Conservation (phyloP, 1,140 invertebrate genomes). For the Bradynema listronoti region DNA sequence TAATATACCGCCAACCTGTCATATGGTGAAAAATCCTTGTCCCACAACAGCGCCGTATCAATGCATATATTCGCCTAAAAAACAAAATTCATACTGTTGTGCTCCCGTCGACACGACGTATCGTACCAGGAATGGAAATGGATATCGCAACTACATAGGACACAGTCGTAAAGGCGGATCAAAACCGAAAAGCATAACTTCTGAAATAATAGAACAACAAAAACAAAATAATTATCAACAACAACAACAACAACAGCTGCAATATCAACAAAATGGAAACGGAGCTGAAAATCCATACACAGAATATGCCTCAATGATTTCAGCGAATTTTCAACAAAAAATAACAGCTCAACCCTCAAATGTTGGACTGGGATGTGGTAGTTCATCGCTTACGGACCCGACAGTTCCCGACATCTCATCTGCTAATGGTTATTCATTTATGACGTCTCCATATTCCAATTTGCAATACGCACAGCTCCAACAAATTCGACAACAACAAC, state of each 20-base stretch:
- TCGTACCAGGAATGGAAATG: background rate
- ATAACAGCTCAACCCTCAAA: too few relatives aligned
- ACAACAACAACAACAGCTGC: conserved; percentile 11
- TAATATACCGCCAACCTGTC: conserved; percentile 45
- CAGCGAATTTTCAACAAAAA: too few relatives aligned
- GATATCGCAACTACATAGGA: background rate
- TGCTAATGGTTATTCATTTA: too few relatives aligned
- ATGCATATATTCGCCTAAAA: conserved; percentile 55
- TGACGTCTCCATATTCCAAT: too few relatives aligned
- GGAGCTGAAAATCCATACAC: too few relatives aligned
- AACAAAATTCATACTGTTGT: conserved; percentile 55
- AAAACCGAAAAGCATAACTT: too few relatives aligned
- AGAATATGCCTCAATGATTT: too few relatives aligned
- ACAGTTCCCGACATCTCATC: too few relatives aligned
- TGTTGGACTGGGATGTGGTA: too few relatives aligned
- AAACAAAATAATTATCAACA: conserved; percentile 23
- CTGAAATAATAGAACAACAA: too few relatives aligned
- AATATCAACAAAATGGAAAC: conserved; percentile 1
- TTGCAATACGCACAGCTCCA: background rate
- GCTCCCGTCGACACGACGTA: conserved; percentile 48
- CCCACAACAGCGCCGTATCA: conserved; percentile 52
- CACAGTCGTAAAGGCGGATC: background rate
- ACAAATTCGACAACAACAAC: conserved; percentile 5
- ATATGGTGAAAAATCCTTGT: conserved; percentile 52
- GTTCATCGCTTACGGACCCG: too few relatives aligned